Base-by-base conservation (phyloP, 2,113 vertebrate genomes). In the Capricornis sumatraensis region DNA sequence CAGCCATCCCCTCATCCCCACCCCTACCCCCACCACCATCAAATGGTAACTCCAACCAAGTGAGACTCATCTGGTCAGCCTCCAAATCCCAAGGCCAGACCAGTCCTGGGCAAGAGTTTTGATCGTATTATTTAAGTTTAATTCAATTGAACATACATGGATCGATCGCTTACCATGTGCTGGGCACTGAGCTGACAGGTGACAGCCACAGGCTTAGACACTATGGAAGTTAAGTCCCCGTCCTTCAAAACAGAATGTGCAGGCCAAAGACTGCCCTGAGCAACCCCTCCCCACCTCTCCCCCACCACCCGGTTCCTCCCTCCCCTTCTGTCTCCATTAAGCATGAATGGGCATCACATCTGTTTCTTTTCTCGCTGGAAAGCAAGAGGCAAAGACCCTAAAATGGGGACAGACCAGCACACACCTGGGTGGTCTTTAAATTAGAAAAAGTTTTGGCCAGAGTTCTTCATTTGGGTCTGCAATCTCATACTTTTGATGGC, bases 371-470 rank as follows among this genome's bases (percentile, higher is more conserved):
- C 97, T 97, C 40, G 36, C 74, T 94, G 82, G 90, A 89, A 97
- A 98, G 62, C 93, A 96, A 95, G 91, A 97, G 86, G 97, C 96
- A 92, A 74, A 96, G 93, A 95, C 96, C 95, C 92, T 95, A 82
- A 96, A 95, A 96, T 88, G 79, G 87, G 97, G 97, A 96, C 96
- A 95, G 96, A 89, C 52, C 93, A 79, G 81, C 36, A 62, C 78
- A 94, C 93, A 97, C 93, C 97, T 98, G 97, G 98, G 98, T 98
- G 98, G 98, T 98, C 98, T 96, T 92, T 74, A 97, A 96, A 90
- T 96, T 79, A 97, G 93, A 95, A 95, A 93, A 89, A 45, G 23
- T 89, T 50, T 82, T 58, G 57, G 50, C 64, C 53, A 27, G 89
- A 92, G 58, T 15, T 60, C 67, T 82, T 79, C 88, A 25, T 60